Base-by-base conservation (phyloP, 1,140 invertebrate genomes). In the Hyles euphorbiae region DNA sequence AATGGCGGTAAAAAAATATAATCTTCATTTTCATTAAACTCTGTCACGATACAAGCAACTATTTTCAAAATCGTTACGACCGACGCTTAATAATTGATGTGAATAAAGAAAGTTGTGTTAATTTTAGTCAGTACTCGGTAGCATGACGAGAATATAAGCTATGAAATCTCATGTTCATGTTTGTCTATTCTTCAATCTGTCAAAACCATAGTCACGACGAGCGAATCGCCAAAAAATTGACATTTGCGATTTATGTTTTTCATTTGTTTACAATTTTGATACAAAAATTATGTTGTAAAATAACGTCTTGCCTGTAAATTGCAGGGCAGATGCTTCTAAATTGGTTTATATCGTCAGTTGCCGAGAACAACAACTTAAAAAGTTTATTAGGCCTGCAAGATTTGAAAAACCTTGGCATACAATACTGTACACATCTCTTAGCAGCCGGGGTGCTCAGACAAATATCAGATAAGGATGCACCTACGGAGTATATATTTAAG, bases 291-390 rank as follows among this genome's bases (percentile, higher is more conserved):
- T 33, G 32, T 48, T 33, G 36, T 53, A 53, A 10, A 52, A 44
- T 63, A 56, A 34, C 45, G 46, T 51, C 63, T 67, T 57, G 12
- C 3, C 33, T 33, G 22, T 12, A 52, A 60, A 53, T 88, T 89
- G 48, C 88, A 98, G 97, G 96, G 78, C 94, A 97, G 88, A 96
- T 97, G 94, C 90, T 98, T 65, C 90, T 97, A 51, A 96, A 96
- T 79, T 97, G 96, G 95, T 92, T 97, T 62, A 90, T 95, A 55
- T 96, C 95, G 10, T 93, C 94, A n/a, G 91, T 95, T 60, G 90
- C 91, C 49, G 93, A 96, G 53, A 93, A 93, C 63, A 92, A 92
- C 74, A 92, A 93, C 72, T 78, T 94, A 12, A 91, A 91, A 65
- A 83, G 86, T 44, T 62, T 92, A 52, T 83, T 96, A 44, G 92